These are phyloP conservation scores for Orthochromis indermauri DNA, from an alignment of 2,113 vertebrate genomes.

Conservation along the genomic window DNA sequence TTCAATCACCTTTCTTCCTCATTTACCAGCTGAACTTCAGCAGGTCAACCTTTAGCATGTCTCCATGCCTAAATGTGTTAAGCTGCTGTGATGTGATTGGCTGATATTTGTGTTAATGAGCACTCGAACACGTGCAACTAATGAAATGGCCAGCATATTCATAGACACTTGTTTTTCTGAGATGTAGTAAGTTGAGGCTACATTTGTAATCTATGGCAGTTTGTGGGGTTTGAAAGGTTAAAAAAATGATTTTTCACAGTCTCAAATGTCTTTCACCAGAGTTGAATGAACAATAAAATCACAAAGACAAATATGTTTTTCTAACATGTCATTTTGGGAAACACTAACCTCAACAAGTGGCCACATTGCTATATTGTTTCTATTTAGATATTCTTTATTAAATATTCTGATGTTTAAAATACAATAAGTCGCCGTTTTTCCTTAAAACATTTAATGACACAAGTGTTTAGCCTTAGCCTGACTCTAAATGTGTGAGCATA, in stretches of 20 bases:
- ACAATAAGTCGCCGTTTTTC: background rate
- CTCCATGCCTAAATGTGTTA: background rate
- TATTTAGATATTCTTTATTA: background rate
- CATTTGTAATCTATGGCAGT: background rate
- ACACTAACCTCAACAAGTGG: background rate
- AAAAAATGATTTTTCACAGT: background rate
- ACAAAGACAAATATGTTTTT: background rate
- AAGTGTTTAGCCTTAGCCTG: background rate
- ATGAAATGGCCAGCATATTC: background rate
- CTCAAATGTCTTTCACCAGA: background rate
- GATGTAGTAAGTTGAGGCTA: background rate
- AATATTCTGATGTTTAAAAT: background rate
- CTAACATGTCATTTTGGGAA: background rate
- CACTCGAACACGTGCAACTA: background rate
- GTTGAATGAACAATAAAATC: background rate
- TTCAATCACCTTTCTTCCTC: background rate
- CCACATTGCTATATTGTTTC: background rate
- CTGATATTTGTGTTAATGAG: background rate
- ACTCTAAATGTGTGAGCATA: slow-evolving; percentile 28
- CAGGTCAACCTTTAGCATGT: background rate
- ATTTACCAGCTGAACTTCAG: background rate
- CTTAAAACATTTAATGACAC: background rate
- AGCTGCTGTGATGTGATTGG: background rate
- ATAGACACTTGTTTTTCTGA: background rate
- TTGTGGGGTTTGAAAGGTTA: background rate